Base-by-base conservation (phyloP, 2,113 vertebrate genomes). In the Morone chrysops region DNA sequence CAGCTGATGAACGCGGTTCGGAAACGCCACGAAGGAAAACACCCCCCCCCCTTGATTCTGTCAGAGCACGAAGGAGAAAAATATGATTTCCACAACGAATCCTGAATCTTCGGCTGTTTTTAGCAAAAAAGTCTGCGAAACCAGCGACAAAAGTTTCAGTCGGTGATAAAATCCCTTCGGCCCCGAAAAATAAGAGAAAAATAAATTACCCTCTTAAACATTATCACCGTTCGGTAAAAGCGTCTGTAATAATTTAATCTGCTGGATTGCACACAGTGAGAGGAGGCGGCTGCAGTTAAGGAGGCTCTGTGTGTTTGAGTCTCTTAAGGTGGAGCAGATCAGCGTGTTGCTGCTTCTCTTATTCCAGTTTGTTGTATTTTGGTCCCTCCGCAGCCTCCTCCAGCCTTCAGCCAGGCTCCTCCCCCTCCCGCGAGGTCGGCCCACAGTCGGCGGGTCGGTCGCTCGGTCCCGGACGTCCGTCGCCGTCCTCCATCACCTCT, bases 401-500 rank as follows among this genome's bases (percentile, higher is more conserved):
- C 61, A 6, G 45, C 48, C 20, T 31, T 70, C 51, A 50, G 50
- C 25, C 16, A 4, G 12, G 45, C 45, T 47, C 45, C 45, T 12
- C 13, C 11, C 45, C 11, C 45, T 12, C 11, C 13, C 12, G 45
- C 0, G n/a, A 20, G 61, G 48, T 68, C 54, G 10, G 54, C 36
- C 38, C 45, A 31, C 45, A 12, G n/a, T 59, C 68, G 4, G 45
- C 40, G 59, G 74, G 78, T 56, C 5, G 22, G 62, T n/a, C n/a
- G n/a, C n/a, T 84, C 12, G 36, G 75, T 74, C 72, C 84, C 5
- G 72, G 71, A 77, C 17, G 45, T 73, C 22, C 2, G 76, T 40
- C 31, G 36, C 38, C 22, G 17, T 57, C 63, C 51, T 69, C 80
- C 78, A 96, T 99, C 98, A 99, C 97, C 98, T 99, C 96, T 99